Evolutionary conservation across 2,888 invertebrate species (phyloP).

Genomic region (Chymomyza amoena): DNA sequence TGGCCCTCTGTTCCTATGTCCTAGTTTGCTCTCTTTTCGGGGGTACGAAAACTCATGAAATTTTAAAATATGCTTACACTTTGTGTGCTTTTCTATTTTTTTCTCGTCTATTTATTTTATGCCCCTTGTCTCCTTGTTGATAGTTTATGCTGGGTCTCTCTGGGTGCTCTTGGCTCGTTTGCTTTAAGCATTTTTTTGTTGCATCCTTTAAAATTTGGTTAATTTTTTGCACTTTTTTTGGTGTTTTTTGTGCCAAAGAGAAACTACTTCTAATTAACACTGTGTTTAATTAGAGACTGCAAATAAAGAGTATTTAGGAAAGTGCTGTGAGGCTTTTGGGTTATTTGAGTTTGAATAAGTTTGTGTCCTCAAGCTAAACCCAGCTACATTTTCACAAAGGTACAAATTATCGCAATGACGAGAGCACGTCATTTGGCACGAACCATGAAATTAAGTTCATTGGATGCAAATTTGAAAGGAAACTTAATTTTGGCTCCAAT

Average conservation of each 20-base stretch:
- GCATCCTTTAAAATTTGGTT: not conserved
- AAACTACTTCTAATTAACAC: not conserved
- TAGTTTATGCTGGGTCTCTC: not conserved
- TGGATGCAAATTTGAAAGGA: not conserved
- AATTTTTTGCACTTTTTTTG: not conserved
- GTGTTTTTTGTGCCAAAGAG: not conserved
- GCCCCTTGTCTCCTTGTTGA: not conserved
- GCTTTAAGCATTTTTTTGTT: not conserved
- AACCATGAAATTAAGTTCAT: no score
- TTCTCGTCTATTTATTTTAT: not conserved
- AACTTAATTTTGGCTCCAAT: not conserved
- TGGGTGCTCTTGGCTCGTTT: not conserved
- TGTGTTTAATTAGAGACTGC: not conserved
- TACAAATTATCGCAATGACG: no score
- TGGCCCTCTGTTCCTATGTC: constrained; percentile 18
- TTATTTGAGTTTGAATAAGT: not conserved
- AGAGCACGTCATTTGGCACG: no score
- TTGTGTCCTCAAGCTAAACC: no score
- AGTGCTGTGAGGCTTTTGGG: not conserved
- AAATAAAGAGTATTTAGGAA: not conserved
- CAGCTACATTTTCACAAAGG: no score
- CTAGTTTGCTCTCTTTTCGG: not conserved
- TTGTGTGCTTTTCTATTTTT: constrained; percentile 5
- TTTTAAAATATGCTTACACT: constrained; percentile 35
- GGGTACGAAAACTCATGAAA: constrained; percentile 24